These are phyloP conservation scores for Merluccius polli DNA, from an alignment of 2,797 vertebrate species.

Conservation along the genomic window DNA sequence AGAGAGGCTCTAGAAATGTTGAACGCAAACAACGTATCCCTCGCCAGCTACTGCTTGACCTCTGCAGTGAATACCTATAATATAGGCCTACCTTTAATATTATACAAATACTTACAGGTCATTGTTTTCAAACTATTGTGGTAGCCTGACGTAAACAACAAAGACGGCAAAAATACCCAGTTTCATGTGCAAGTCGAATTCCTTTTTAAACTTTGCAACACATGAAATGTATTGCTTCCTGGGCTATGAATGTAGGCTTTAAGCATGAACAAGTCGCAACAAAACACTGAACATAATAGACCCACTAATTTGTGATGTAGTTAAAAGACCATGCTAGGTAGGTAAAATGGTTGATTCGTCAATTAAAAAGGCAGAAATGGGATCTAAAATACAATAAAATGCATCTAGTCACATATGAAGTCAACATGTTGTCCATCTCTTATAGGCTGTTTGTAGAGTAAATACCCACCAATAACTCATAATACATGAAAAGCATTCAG, in stretches of 20 bases:
- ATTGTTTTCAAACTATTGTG: neutral
- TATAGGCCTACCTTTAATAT: too few species aligned
- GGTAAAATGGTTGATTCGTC: neutral
- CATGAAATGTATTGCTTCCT: neutral
- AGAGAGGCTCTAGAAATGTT: neutral
- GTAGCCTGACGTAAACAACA: neutral
- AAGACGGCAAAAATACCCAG: too few species aligned
- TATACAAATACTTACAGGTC: neutral
- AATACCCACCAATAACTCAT: neutral
- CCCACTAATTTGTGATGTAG: neutral
- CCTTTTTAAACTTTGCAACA: neutral
- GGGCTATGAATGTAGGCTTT: neutral
- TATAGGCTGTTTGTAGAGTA: neutral
- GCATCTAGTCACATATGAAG: neutral
- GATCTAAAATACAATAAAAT: neutral
- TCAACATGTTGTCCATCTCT: neutral
- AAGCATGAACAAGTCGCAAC: neutral
- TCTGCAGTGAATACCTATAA: neutral
- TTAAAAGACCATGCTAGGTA: neutral
- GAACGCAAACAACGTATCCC: neutral
- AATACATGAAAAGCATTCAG: constrained; percentile 55
- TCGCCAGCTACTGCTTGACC: neutral
- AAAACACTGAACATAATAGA: neutral
- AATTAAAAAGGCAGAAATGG: neutral
- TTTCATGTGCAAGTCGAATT: neutral